phyloP scores from a whole-genome alignment of 1,140 invertebrate genomes.

The Kradibia gibbosae region DNA sequence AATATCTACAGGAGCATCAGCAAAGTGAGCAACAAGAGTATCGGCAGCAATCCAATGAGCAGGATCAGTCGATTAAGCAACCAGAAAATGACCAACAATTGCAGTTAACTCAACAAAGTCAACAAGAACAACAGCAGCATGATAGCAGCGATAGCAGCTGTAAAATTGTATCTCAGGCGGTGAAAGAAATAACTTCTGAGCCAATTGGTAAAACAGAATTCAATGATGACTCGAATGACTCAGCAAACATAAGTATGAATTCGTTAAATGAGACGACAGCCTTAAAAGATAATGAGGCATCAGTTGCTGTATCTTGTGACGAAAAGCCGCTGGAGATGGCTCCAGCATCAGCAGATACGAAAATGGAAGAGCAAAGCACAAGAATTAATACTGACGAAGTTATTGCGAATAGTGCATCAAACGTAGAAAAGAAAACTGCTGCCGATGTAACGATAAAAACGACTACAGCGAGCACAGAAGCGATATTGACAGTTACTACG shows the following conservation, averaged over 20 bases:
- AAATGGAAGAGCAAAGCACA: neutral
- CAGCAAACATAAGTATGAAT: neutral
- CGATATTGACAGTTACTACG: neutral
- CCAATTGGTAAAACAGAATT: neutral
- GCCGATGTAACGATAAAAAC: neutral
- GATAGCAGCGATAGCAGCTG: neutral
- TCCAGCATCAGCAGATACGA: neutral
- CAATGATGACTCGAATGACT: neutral
- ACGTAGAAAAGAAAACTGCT: neutral
- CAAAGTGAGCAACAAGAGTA: no score
- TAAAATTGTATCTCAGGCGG: neutral
- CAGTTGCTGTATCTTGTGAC: neutral
- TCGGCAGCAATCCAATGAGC: no score
- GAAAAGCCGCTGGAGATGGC: slow-evolving; percentile 15
- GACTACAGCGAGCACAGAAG: neutral
- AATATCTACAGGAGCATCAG: no score
- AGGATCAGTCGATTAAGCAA: no score
- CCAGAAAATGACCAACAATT: no score
- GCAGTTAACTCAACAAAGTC: no score
- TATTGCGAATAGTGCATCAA: neutral
- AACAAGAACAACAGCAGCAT: neutral
- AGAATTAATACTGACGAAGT: neutral
- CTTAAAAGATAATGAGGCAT: neutral
- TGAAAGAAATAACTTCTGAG: slow-evolving; percentile 8
- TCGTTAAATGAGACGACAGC: neutral